Evolutionary conservation across 92 coral and sea anemone genomes (phyloP), one percentile per base, ranked within the genome.

Genomic region (Montipora capitata): DNA sequence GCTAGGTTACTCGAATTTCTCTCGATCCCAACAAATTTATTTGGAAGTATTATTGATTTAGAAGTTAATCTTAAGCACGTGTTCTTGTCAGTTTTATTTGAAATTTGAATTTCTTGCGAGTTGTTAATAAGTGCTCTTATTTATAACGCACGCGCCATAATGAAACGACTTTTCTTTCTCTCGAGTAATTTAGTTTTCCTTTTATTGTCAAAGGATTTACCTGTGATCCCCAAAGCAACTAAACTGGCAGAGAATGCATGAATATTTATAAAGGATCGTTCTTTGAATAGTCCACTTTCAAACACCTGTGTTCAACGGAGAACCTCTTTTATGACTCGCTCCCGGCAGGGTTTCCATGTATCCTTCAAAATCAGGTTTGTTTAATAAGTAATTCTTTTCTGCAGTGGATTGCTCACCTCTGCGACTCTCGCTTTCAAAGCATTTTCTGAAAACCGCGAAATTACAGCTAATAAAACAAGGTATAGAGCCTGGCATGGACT

Each of bases 251-350:
- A 27, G 35, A 18, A 3, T 43, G 9, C 58, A 91, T 92, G 80
- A 92, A 92, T 92, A 59, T 87, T 92, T 92, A 78, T 88, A 66
- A 72, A 43, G 87, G 87, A 9, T 64, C 91, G 11, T 75, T 83
- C 77, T 63, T 71, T 64, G 79, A 75, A 65, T 66, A 81, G 69
- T 78, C 90, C 39, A 39, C 83, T 72, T 58, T 65, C 14, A 42
- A 80, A 80, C 95, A 92, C 93, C 89, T 92, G 93, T 88, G 76
- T 61, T 63, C 64, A 82, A 51, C 65, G 48, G 81, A 71, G 64
- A 74, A 52, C 79, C 88, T 40, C 41, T 43, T 10, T 41, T 71
- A 27, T 4, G 12, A 12, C 71, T 8, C 64, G 45, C 16, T 83
- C 79, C 11, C 72, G 13, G 72, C 71, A 73, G 79, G 87, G 51